These are phyloP conservation scores for Eciton burchellii DNA, from an alignment of 1,140 invertebrate genomes.

Conservation along the genomic window DNA sequence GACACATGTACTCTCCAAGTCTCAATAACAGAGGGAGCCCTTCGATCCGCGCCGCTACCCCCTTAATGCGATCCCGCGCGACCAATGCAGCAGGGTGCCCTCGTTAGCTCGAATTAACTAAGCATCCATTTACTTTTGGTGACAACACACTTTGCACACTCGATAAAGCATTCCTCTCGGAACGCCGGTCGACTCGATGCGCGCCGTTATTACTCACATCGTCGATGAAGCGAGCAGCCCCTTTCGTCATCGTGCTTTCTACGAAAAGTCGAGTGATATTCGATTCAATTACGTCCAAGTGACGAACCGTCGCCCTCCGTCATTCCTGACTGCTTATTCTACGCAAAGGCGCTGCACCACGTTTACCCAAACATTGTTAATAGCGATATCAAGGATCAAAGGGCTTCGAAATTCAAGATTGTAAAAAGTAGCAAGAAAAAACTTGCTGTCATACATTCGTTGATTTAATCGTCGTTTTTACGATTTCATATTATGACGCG, in stretches of 20 bases:
- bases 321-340: conserved; percentile 28
- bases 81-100: background rate
- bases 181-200: conserved; percentile 45
- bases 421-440: background rate
- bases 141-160: conserved; percentile 60
- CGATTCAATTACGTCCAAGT: conserved; percentile 60
- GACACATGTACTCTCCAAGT: background rate
- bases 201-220: conserved; percentile 56
- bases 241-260: conserved; percentile 41
- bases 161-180: conserved; percentile 52
- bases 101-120: conserved; percentile 50
- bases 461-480: background rate
- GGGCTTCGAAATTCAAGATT: background rate
- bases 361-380: conserved; percentile 14
- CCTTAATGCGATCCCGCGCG: conserved; percentile 37
- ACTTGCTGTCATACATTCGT: background rate
- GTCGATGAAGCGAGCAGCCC: conserved; percentile 56
- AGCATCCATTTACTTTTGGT: conserved; percentile 58
- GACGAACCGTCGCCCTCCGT: conserved; percentile 30
- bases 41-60: background rate
- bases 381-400: background rate
- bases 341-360: background rate
- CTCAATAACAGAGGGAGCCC: background rate
- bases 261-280: conserved; percentile 48
- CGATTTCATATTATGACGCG: background rate